Evolutionary conservation across 2,113 vertebrate species (phyloP), one percentile per base, ranked within the genome.

Genomic region (Campylorhamphus procurvoides): DNA sequence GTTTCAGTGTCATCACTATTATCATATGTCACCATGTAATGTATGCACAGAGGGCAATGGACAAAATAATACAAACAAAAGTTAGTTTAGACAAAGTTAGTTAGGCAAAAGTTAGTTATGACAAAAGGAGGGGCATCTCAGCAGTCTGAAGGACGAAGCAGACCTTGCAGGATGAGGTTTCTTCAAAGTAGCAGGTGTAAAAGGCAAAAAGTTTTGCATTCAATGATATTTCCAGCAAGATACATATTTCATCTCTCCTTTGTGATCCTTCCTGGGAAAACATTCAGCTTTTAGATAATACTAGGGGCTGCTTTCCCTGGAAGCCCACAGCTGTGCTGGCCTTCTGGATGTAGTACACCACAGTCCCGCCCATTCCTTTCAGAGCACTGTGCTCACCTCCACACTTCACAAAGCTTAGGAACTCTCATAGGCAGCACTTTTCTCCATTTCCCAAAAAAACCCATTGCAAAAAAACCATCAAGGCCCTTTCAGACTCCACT

Each of bases 281-380:
- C 12, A 22, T 29, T 80, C 42, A 42, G 5, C 40, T 86, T 73
- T 39, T 46, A 46, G 31, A 1, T 77, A 58, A 63, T 0, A 1
- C 10, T 77, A 52, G 31, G 28, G 7, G 5, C 18, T 74, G 20
- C 37, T 77, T 79, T 68, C 23, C 5, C 33, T 49, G 46, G 49
- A 46, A 49, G 28, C 10, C 27, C 17, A 14, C 8, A 6, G n/a
- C 10, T 31, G 13, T 0, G 0, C n/a, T 77, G 31, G 4, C 15
- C 15, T 75, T 42, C 25, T 62, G 81, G 29, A 66, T 47, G 10
- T 60, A 50, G 24, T 33, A 73, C 33, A 60, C 19, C 19, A 39
- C 47, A 52, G 47, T 44, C 22, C 35, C 14, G 50, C 49, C 44
- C 5, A 31, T 18, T 77, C 37, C 73, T 80, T 56, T 80, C 46